Percentiles rank a stretch among this genome's conserved stretches.
These are phyloP conservation scores for Serinus canaria DNA, from an alignment of 2,113 vertebrate species.

Conservation along the genomic window DNA sequence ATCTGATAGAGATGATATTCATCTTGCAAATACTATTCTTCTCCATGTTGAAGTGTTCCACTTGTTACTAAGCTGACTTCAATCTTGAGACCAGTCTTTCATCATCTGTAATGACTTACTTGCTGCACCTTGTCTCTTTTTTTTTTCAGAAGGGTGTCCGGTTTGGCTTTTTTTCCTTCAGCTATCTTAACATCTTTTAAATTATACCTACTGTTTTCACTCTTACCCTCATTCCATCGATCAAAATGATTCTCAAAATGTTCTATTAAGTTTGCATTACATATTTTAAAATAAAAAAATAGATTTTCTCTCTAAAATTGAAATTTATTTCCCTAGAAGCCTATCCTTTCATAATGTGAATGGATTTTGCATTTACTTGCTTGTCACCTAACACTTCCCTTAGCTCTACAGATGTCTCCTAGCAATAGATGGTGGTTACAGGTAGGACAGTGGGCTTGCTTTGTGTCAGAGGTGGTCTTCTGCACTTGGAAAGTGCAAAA, in stretches of 20 bases:
- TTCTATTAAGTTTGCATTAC: background rate
- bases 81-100: background rate
- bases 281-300: background rate
- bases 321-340: background rate
- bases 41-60: background rate
- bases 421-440: background rate
- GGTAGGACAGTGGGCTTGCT: background rate
- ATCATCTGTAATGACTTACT: background rate
- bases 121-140: background rate
- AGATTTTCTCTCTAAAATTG: background rate
- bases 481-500: background rate
- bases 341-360: background rate
- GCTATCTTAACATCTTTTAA: background rate
- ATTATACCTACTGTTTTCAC: background rate
- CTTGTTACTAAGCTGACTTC: background rate
- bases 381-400: background rate
- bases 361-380: background rate
- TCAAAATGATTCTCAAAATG: background rate
- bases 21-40: background rate
- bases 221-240: background rate
- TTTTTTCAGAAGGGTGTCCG: background rate
- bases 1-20: background rate
- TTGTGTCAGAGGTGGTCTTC: background rate
- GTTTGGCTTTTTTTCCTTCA: background rate
- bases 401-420: background rate